Conservation (phyloP, 1,140 invertebrate genomes). For the Popillia japonica region DNA sequence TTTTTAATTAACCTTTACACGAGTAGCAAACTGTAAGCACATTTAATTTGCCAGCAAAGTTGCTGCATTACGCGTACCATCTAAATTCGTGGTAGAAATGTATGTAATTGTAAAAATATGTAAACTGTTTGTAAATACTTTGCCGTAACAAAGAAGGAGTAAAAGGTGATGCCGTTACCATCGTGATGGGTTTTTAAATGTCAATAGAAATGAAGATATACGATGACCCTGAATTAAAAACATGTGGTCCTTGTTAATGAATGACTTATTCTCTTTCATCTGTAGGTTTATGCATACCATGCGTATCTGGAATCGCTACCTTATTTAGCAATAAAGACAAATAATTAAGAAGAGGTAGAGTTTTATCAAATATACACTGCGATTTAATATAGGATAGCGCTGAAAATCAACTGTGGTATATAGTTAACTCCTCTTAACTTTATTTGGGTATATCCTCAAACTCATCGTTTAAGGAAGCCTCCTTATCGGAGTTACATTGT, state of each 20-base stretch:
- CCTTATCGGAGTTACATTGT: too few species aligned
- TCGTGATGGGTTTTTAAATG: slow-evolving; percentile 31
- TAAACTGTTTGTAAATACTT: not conserved
- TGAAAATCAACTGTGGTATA: too few species aligned
- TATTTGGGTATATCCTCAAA: too few species aligned
- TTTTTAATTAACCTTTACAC: too few species aligned
- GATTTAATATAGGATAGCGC: not conserved
- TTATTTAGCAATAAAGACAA: not conserved
- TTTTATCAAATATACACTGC: not conserved
- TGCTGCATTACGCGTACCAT: not conserved
- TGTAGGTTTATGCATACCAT: not conserved
- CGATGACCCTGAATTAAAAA: slow-evolving; percentile 14
- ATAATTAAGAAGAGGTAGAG: not conserved
- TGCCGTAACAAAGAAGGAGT: slow-evolving; percentile 10
- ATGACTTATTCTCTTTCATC: not conserved
- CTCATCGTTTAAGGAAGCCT: not conserved
- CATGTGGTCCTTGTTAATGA: slow-evolving; percentile 29
- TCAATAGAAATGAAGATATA: slow-evolving; percentile 18
- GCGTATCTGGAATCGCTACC: not conserved
- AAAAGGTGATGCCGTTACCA: slow-evolving; percentile 32
- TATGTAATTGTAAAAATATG: slow-evolving; percentile 27
- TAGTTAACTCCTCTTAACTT: too few species aligned
- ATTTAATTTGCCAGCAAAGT: too few species aligned
- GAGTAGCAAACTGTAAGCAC: too few species aligned
- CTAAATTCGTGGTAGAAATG: not conserved